These are phyloP conservation scores for Drosophila siamana DNA, from an alignment of 2,888 invertebrate genomes.

Conservation along the genomic window DNA sequence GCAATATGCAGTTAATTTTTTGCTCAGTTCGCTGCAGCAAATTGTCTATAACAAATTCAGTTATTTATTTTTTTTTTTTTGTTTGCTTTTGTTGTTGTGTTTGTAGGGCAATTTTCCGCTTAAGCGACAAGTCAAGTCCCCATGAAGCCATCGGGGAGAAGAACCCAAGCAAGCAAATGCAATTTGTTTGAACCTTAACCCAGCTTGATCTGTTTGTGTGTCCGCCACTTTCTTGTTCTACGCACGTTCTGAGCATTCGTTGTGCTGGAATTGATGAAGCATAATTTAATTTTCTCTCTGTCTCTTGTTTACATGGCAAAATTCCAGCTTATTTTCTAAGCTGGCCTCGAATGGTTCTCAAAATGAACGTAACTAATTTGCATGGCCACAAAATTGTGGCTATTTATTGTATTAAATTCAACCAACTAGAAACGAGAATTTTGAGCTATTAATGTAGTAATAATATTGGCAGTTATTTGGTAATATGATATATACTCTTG, in stretches of 20 bases:
- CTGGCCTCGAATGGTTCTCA: slow-evolving; percentile 21
- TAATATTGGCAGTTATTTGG: not conserved
- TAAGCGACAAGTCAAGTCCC: slow-evolving; percentile 66
- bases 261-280: slow-evolving; percentile 36
- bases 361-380: slow-evolving; percentile 42
- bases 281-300: slow-evolving; percentile 32
- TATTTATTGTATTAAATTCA: not conserved
- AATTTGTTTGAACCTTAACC: slow-evolving; percentile 75
- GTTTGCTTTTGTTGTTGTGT: no score
- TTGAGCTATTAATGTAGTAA: not conserved
- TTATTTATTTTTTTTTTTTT: slow-evolving; percentile 22
- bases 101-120: slow-evolving; percentile 67
- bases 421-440: no score
- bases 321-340: slow-evolving; percentile 7
- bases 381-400: slow-evolving; percentile 36
- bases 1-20: slow-evolving; percentile 48
- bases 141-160: slow-evolving; percentile 13
- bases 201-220: slow-evolving; percentile 31
- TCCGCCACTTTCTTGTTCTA: slow-evolving; percentile 11
- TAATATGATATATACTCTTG: no score
- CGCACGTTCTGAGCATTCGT: slow-evolving; percentile 55
- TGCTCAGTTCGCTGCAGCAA: slow-evolving; percentile 19
- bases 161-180: slow-evolving; percentile 51
- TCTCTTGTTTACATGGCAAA: slow-evolving; percentile 41
- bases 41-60: slow-evolving; percentile 60